Evolutionary conservation across 1,140 invertebrate genomes (phyloP).

Genomic region (Probaryconus sp.): DNA sequence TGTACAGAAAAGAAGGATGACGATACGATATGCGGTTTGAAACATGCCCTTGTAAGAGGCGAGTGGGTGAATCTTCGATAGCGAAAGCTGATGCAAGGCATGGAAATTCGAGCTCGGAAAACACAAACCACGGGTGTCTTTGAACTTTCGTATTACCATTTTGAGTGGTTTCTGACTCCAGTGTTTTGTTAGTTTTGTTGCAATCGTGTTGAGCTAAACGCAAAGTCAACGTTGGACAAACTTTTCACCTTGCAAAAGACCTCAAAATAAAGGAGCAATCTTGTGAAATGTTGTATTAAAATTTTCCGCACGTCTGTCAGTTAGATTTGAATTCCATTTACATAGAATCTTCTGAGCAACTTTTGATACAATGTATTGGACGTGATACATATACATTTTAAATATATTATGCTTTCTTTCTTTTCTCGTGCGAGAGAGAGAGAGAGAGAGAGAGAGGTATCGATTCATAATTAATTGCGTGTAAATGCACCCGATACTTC

Average conservation of each 20-base stretch:
- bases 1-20: constrained; percentile 33
- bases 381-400: constrained; percentile 2
- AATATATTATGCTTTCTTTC: too few species aligned
- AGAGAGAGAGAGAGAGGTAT: too few species aligned
- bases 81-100: constrained; percentile 33
- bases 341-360: constrained; percentile 1
- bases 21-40: constrained; percentile 43
- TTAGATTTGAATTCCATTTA: constrained; percentile 48
- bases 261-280: constrained; percentile 30
- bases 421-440: too few species aligned
- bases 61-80: constrained; percentile 44
- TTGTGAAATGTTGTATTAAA: constrained; percentile 38
- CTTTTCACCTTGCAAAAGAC: constrained; percentile 27
- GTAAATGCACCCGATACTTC: too few species aligned
- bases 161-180: constrained; percentile 42
- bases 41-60: constrained; percentile 37
- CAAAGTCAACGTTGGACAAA: constrained; percentile 37
- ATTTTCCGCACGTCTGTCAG: constrained; percentile 40
- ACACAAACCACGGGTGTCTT: constrained; percentile 50
- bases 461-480: too few species aligned
- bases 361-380: constrained; percentile 26
- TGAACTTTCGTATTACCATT: constrained; percentile 59
- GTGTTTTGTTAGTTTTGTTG: constrained; percentile 43
- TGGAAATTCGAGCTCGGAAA: constrained; percentile 54
- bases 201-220: constrained; percentile 51